A percentile compares a stretch with the other conserved stretches of the same genome.
phyloP scores from a whole-genome alignment of 2,888 invertebrate species.

The Nysson spinosus region DNA sequence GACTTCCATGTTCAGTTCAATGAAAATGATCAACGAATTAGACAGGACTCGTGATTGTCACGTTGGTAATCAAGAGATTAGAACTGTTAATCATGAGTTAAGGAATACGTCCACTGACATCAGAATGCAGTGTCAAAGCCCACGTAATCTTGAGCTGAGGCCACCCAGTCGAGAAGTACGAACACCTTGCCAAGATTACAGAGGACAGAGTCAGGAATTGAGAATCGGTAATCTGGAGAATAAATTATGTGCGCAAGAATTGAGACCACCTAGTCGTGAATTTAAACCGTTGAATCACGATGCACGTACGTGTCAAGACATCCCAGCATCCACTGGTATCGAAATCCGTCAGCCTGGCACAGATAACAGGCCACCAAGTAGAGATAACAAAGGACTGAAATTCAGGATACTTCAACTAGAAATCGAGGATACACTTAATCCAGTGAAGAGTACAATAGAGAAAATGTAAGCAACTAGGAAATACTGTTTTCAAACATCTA shows the following conservation, averaged over 20 bases:
- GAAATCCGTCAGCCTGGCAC: slow-evolving; percentile 46
- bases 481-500: no score
- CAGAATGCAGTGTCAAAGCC: slow-evolving; percentile 55
- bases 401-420: no score
- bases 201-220: slow-evolving; percentile 54
- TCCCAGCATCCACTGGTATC: slow-evolving; percentile 26
- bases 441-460: no score
- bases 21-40: slow-evolving; percentile 58
- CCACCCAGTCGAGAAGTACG: slow-evolving; percentile 53
- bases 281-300: slow-evolving; percentile 58
- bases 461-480: no score
- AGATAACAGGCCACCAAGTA: slow-evolving; percentile 55
- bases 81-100: slow-evolving; percentile 53
- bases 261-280: slow-evolving; percentile 62
- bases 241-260: slow-evolving; percentile 54
- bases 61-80: slow-evolving; percentile 42
- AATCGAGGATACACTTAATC: no score
- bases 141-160: slow-evolving; percentile 52
- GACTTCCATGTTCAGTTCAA: slow-evolving; percentile 54
- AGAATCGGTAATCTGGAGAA: slow-evolving; percentile 51
- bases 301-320: slow-evolving; percentile 44
- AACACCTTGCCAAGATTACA: slow-evolving; percentile 46
- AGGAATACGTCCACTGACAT: slow-evolving; percentile 46
- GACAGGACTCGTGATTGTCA: slow-evolving; percentile 55
- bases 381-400: no score